These are phyloP conservation scores for Amblyteles armatorius DNA, from an alignment of 2,888 invertebrate species.

Conservation along the genomic window DNA sequence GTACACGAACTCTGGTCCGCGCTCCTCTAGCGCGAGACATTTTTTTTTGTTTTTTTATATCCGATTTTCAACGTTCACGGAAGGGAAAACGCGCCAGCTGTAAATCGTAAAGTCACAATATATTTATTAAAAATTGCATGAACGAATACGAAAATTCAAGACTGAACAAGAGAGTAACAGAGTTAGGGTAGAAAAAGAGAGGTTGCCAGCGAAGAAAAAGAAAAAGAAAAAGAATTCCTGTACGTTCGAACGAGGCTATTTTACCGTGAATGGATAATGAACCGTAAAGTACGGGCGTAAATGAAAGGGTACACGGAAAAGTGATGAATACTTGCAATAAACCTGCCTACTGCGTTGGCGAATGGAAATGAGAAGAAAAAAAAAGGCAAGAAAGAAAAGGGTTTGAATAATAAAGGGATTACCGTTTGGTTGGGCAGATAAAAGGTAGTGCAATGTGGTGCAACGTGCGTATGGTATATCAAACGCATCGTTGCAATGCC, in stretches of 20 bases:
- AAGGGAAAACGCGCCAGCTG: too few relatives aligned
- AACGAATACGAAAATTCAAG: too few relatives aligned
- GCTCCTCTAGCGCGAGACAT: too few relatives aligned
- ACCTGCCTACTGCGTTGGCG: conserved; percentile 7
- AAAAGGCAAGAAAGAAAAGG: neutral
- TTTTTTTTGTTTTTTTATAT: too few relatives aligned
- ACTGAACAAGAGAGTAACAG: too few relatives aligned
- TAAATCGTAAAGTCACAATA: too few relatives aligned
- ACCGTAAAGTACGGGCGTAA: conserved; percentile 23
- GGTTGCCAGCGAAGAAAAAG: neutral
- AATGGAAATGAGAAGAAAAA: conserved; percentile 5
- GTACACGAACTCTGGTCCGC: too few relatives aligned
- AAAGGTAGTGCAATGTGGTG: neutral
- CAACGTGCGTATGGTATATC: neutral
- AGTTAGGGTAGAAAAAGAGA: conserved; percentile 16
- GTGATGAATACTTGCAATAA: conserved; percentile 20
- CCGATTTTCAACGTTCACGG: too few relatives aligned
- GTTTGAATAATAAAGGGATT: neutral
- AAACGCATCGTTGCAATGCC: neutral
- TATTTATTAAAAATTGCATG: too few relatives aligned
- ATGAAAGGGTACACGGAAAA: conserved; percentile 41
- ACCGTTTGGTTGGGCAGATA: neutral
- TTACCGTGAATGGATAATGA: conserved; percentile 35
- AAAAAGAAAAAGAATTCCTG: neutral
- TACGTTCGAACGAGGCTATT: conserved; percentile 31